phyloP scores from a whole-genome alignment of 2,113 vertebrate genomes.

The Eulacestoma nigropectus region DNA sequence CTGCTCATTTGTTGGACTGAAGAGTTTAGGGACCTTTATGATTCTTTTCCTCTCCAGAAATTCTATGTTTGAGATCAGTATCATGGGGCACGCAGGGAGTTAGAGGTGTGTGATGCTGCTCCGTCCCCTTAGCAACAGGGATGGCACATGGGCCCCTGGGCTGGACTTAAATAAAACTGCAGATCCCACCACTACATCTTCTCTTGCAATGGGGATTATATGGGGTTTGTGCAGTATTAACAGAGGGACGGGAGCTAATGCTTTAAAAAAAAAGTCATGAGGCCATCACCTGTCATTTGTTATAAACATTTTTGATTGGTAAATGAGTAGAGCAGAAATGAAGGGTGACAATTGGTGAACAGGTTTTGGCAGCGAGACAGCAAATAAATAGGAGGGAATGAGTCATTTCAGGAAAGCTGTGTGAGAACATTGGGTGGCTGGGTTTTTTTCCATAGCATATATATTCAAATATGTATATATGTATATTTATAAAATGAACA shows the following conservation, averaged over 20 bases:
- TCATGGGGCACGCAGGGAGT: fast-evolving
- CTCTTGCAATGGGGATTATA: neutral
- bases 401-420: neutral
- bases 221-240: neutral
- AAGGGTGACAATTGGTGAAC: conserved; percentile 44
- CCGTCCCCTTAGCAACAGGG: neutral
- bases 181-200: neutral
- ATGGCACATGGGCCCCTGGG: neutral
- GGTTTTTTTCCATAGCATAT: neutral
- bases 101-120: neutral
- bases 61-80: neutral
- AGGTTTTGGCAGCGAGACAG: conserved; percentile 19
- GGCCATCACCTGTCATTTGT: neutral
- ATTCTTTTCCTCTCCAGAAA: neutral
- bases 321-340: neutral
- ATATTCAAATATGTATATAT: neutral
- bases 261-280: neutral
- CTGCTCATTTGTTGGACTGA: neutral
- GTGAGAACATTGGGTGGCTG: neutral
- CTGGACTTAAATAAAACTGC: neutral
- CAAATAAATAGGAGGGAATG: conserved; percentile 37
- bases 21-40: neutral
- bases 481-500: neutral
- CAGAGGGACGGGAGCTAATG: neutral
- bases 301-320: neutral